These are phyloP conservation scores for Coenobita brevimanus DNA, from an alignment of 1,140 invertebrate genomes.

Conservation along the genomic window DNA sequence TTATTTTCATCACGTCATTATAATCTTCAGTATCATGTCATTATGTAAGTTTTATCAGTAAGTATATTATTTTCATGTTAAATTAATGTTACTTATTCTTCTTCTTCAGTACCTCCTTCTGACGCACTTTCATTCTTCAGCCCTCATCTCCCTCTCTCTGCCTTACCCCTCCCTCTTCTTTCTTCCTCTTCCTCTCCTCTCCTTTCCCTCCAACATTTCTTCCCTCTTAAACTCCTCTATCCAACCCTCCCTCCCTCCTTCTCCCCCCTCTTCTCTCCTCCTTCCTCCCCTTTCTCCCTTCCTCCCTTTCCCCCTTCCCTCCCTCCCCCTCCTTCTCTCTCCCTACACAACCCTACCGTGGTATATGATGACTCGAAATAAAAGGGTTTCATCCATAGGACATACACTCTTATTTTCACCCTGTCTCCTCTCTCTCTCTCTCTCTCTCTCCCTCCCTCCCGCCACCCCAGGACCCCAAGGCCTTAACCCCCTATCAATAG, in stretches of 20 bases:
- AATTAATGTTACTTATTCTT: too few species aligned
- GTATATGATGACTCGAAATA: too few species aligned
- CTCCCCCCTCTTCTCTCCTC: constrained; percentile 10
- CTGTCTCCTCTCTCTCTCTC: neutral
- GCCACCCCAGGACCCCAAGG: neutral
- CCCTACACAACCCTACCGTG: neutral
- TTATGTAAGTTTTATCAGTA: too few species aligned
- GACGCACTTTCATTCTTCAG: too few species aligned
- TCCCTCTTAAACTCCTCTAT: neutral
- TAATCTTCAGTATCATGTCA: too few species aligned
- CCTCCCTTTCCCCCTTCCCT: neutral
- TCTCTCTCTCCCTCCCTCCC: neutral
- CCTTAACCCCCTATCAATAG: too few species aligned
- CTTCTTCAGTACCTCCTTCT: too few species aligned
- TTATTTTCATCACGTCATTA: too few species aligned
- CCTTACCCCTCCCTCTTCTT: neutral
- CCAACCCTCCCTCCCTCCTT: constrained; percentile 13
- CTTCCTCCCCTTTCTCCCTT: constrained; percentile 2
- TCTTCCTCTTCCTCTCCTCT: neutral
- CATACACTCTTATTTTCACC: neutral
- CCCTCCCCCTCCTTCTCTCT: neutral
- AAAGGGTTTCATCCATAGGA: too few species aligned
- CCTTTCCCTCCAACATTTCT: constrained; percentile 2
- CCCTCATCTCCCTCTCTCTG: neutral
- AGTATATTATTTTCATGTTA: too few species aligned